A percentile compares a stretch with the other conserved stretches of the same genome.
Evolutionary conservation across 2,113 vertebrate genomes (phyloP).

Genomic region (Strix uralensis): DNA sequence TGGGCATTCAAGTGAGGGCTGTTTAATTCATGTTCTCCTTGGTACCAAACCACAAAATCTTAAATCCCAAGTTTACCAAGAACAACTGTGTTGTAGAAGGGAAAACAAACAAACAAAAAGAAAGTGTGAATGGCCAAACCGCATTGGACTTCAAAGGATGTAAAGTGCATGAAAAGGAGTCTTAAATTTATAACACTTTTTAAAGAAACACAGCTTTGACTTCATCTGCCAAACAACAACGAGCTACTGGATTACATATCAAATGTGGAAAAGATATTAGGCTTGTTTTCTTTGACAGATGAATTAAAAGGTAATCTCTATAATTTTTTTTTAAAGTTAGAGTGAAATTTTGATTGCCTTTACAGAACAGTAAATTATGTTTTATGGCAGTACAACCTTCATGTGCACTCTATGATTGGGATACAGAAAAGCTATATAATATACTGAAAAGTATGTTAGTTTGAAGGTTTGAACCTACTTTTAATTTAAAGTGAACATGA

Average conservation of each 20-base stretch:
- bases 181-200: neutral
- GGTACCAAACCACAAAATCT: neutral
- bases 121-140: neutral
- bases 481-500: neutral
- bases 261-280: neutral
- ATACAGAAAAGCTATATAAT: neutral
- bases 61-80: neutral
- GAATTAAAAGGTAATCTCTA: neutral
- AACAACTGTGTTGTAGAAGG: neutral
- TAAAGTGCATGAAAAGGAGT: neutral
- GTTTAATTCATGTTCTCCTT: neutral
- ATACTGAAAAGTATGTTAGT: neutral
- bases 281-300: neutral
- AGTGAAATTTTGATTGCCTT: neutral
- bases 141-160: neutral
- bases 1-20: neutral
- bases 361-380: neutral
- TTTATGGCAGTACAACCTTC: neutral
- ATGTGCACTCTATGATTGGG: accelerated
- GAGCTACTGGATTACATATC: neutral
- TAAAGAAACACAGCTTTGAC: neutral
- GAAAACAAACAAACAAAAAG: neutral
- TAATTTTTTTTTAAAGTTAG: neutral
- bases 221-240: neutral
- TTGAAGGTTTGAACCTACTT: neutral